Conservation (phyloP, 2,888 invertebrate species). For the Cremastinae sp. region DNA sequence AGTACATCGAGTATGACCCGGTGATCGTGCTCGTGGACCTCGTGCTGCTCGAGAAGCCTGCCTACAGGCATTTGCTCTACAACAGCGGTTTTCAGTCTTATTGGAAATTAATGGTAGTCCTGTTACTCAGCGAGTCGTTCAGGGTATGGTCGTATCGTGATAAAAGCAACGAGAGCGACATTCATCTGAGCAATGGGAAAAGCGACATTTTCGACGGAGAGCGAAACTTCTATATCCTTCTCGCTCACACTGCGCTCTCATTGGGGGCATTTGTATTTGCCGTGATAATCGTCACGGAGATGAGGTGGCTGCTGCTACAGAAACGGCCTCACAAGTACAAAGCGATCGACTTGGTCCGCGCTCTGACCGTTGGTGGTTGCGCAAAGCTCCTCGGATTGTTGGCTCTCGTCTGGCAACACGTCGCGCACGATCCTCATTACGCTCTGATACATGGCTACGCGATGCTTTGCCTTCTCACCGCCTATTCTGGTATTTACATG, state of each 20-base stretch:
- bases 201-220: slow-evolving; percentile 69
- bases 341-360: slow-evolving; percentile 68
- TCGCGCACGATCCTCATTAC: slow-evolving; percentile 72
- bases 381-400: slow-evolving; percentile 76
- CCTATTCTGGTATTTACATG: slow-evolving; percentile 83
- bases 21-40: slow-evolving; percentile 93
- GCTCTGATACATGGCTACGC: slow-evolving; percentile 85
- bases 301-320: slow-evolving; percentile 69
- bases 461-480: slow-evolving; percentile 83
- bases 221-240: slow-evolving; percentile 74
- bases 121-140: slow-evolving; percentile 91
- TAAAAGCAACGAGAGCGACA: slow-evolving; percentile 39
- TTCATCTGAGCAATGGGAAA: slow-evolving; percentile 34
- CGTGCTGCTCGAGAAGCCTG: slow-evolving; percentile 89
- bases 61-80: slow-evolving; percentile 92
- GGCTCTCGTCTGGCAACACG: slow-evolving; percentile 75
- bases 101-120: slow-evolving; percentile 90
- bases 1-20: slow-evolving; percentile 95
- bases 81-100: slow-evolving; percentile 89
- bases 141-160: slow-evolving; percentile 82
- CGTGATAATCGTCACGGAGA: slow-evolving; percentile 71
- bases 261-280: slow-evolving; percentile 69
- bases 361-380: slow-evolving; percentile 75
- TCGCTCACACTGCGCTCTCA: slow-evolving; percentile 72
- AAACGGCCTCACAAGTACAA: slow-evolving; percentile 69